Evolutionary conservation across 2,113 vertebrate genomes (phyloP).

Genomic region (Stegastes partitus): DNA sequence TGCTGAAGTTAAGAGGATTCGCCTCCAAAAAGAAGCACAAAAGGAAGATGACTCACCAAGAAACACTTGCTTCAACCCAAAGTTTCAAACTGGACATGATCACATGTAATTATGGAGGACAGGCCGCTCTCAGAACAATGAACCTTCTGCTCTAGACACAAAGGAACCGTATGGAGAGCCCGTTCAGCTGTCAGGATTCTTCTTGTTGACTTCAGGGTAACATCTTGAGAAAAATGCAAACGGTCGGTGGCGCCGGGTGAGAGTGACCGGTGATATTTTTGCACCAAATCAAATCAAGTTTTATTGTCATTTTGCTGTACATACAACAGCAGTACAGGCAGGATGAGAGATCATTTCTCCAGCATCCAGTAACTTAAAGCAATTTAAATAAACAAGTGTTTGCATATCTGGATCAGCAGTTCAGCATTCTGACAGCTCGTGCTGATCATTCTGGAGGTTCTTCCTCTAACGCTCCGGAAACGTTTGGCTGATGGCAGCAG

Average conservation of each 20-base stretch:
- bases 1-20: not conserved
- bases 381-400: too few relatives aligned
- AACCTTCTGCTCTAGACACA: constrained; percentile 23
- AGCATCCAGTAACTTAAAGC: too few relatives aligned
- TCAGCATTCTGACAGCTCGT: too few relatives aligned
- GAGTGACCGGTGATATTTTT: not conserved
- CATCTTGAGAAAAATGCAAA: constrained; percentile 38
- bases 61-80: constrained; percentile 1
- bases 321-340: too few relatives aligned
- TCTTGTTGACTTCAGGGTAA: constrained; percentile 34
- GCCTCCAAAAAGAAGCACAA: not conserved
- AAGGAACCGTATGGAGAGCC: constrained; percentile 9
- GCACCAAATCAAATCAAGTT: too few relatives aligned
- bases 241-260: not conserved
- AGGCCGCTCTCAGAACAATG: constrained; percentile 43
- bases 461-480: too few relatives aligned
- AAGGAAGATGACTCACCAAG: constrained; percentile 34
- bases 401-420: too few relatives aligned
- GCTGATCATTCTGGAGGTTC: too few relatives aligned
- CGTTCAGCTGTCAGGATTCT: not conserved
- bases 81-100: constrained; percentile 48
- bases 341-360: too few relatives aligned
- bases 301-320: too few relatives aligned
- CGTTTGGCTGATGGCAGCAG: too few relatives aligned
- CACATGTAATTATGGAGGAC: constrained; percentile 50